These are phyloP conservation scores for Diachrysia chrysitis DNA, from an alignment of 2,888 invertebrate species.

Conservation along the genomic window DNA sequence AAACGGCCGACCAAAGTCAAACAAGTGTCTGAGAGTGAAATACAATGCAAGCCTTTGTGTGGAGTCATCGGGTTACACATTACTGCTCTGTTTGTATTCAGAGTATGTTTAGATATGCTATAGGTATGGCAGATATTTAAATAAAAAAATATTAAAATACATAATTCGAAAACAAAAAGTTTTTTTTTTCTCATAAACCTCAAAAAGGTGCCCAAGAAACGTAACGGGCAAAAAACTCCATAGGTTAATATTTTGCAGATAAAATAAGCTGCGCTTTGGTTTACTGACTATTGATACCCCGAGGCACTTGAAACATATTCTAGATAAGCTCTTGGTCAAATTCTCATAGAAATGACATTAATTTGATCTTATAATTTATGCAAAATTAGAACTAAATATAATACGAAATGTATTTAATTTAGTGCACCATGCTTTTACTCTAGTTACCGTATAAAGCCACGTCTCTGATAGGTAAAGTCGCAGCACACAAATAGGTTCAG, in stretches of 20 bases:
- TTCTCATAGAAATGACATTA: too few relatives aligned
- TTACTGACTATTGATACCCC: too few relatives aligned
- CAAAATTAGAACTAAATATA: background rate
- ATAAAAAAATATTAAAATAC: too few relatives aligned
- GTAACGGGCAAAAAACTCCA: too few relatives aligned
- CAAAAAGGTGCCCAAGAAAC: too few relatives aligned
- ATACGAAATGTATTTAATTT: background rate
- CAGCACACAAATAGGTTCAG: constrained; percentile 45
- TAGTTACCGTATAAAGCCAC: constrained; percentile 10
- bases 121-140: too few relatives aligned
- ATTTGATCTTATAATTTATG: background rate
- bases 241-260: too few relatives aligned
- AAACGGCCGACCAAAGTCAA: constrained; percentile 31
- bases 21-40: constrained; percentile 20
- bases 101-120: background rate
- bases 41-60: background rate
- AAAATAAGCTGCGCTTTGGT: too few relatives aligned
- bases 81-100: background rate
- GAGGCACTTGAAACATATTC: too few relatives aligned
- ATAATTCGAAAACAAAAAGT: too few relatives aligned
- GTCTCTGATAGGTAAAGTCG: constrained; percentile 19
- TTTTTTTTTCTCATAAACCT: too few relatives aligned
- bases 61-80: background rate
- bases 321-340: too few relatives aligned
- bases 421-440: background rate